phyloP scores from a whole-genome alignment of 1,140 invertebrate genomes.

The Chironomus tepperi region DNA sequence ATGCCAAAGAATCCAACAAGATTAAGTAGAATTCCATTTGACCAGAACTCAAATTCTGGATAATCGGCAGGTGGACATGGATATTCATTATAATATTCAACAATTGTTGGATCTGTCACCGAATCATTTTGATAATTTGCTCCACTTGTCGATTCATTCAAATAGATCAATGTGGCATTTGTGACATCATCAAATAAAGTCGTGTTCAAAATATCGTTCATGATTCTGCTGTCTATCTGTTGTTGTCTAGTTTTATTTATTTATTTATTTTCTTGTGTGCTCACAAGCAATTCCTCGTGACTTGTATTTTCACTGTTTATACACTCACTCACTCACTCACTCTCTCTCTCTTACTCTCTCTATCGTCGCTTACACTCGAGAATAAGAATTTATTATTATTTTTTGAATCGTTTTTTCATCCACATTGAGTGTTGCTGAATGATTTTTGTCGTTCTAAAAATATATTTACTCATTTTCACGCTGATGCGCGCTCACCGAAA shows the following conservation, averaged over 20 bases:
- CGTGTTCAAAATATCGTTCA: background rate
- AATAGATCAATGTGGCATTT: background rate
- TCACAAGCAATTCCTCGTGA: no score
- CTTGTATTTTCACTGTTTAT: no score
- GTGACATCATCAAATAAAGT: background rate
- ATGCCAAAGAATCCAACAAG: conserved; percentile 75
- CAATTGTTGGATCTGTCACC: background rate
- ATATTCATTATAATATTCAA: background rate
- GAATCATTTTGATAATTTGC: background rate
- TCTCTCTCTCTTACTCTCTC: no score
- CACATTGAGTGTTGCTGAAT: no score
- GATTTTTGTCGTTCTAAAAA: no score
- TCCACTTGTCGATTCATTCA: background rate
- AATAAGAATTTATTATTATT: no score
- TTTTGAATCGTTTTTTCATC: no score
- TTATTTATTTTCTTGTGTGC: no score
- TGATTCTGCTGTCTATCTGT: background rate
- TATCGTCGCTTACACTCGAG: no score
- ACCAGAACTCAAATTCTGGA: conserved; percentile 60
- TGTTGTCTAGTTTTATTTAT: background rate
- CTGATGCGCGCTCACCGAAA: no score
- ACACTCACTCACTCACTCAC: no score
- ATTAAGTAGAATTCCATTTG: conserved; percentile 75
- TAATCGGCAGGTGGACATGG: background rate
- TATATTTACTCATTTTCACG: no score